Percentiles rank a stretch among this genome's conserved stretches.
phyloP scores from a whole-genome alignment of 2,888 invertebrate genomes.

The Morpho helenor region DNA sequence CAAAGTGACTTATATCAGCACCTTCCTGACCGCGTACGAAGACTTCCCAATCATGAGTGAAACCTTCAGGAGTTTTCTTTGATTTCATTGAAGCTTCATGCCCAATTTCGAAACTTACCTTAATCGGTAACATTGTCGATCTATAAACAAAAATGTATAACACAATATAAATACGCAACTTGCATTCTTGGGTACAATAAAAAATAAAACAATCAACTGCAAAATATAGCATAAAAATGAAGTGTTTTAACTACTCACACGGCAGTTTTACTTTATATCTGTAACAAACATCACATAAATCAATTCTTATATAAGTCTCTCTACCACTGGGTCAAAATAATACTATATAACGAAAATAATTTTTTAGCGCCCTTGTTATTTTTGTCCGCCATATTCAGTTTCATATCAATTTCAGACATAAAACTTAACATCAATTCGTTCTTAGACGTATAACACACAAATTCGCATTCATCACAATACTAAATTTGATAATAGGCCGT shows the following conservation, averaged over 20 bases:
- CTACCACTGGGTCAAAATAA: constrained; percentile 41
- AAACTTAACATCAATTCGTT: too few species aligned
- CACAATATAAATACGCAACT: constrained; percentile 14
- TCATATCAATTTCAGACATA: constrained; percentile 25
- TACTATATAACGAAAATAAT: constrained; percentile 55
- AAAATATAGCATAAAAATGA: constrained; percentile 22
- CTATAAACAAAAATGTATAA: constrained; percentile 31
- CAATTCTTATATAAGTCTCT: constrained; percentile 37
- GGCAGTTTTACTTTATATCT: constrained; percentile 6
- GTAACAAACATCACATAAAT: constrained; percentile 29
- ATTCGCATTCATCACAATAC: too few species aligned
- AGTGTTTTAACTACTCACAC: constrained; percentile 16
- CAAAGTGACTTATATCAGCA: constrained; percentile 92
- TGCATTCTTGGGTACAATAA: constrained; percentile 14
- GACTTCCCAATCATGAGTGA: constrained; percentile 98
- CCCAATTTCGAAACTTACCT: constrained; percentile 93
- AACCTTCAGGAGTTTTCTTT: constrained; percentile 92
- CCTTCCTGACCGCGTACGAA: constrained; percentile 94
- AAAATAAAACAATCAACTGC: constrained; percentile 22
- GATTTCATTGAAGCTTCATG: constrained; percentile 91
- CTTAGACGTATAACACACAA: too few species aligned
- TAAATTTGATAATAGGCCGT: too few species aligned
- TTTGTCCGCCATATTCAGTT: constrained; percentile 73
- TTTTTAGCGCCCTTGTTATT: constrained; percentile 79
- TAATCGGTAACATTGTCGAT: constrained; percentile 62